A percentile compares a stretch with the other conserved stretches of the same genome.
Evolutionary conservation across 2,888 invertebrate genomes (phyloP).

Genomic region (Melitaea athalia): DNA sequence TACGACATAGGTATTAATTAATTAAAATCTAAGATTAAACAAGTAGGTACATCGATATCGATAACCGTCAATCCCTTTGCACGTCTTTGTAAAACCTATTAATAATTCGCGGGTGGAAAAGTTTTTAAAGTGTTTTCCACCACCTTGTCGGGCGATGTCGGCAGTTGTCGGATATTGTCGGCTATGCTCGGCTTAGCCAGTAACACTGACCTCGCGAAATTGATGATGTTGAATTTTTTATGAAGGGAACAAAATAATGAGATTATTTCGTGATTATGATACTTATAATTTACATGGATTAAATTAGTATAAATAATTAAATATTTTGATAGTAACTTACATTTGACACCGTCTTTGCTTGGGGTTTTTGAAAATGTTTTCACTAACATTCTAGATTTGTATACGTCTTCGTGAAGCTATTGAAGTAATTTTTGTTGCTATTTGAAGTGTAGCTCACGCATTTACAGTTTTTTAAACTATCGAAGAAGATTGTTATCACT

Average conservation of each 20-base stretch:
- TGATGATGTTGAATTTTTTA: slow-evolving; percentile 72
- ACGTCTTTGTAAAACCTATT: slow-evolving; percentile 71
- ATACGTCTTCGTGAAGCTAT: too few species aligned
- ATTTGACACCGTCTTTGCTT: neutral
- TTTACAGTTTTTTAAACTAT: too few species aligned
- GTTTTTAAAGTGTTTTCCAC: slow-evolving; percentile 76
- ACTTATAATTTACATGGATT: neutral
- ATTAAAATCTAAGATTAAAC: neutral
- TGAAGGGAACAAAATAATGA: slow-evolving; percentile 41
- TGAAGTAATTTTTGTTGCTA: too few species aligned
- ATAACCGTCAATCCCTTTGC: slow-evolving; percentile 46
- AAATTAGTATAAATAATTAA: neutral
- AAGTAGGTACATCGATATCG: slow-evolving; percentile 37
- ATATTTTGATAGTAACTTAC: neutral
- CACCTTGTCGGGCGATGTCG: slow-evolving; percentile 54
- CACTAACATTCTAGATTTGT: too few species aligned
- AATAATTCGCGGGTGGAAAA: slow-evolving; percentile 77
- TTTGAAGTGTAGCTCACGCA: too few species aligned
- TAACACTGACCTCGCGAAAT: slow-evolving; percentile 66
- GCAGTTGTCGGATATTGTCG: slow-evolving; percentile 48
- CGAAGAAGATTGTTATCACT: too few species aligned
- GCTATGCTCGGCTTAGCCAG: slow-evolving; percentile 37
- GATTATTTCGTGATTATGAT: slow-evolving; percentile 8
- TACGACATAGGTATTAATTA: neutral
- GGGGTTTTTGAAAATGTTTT: too few species aligned